These are phyloP conservation scores for Brachionus rubens DNA, from an alignment of 1,140 invertebrate species.

Conservation along the genomic window DNA sequence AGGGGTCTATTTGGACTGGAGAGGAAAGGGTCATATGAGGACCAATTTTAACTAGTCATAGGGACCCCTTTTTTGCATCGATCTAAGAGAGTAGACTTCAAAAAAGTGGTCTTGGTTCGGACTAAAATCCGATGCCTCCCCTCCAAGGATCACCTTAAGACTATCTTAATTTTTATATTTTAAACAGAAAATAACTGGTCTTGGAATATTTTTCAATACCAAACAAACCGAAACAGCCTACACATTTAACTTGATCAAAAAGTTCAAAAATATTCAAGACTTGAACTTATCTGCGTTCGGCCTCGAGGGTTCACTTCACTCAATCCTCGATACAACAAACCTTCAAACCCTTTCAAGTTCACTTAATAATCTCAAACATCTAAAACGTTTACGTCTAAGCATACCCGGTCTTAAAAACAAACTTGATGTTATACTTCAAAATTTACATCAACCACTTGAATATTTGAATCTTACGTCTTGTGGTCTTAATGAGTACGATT, in stretches of 20 bases:
- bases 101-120: no score
- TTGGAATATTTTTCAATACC: conserved; percentile 31
- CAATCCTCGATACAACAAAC: background rate
- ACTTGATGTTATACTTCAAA: background rate
- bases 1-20: no score
- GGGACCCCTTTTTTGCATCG: no score
- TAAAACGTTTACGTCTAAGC: background rate
- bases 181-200: background rate
- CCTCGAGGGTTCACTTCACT: background rate
- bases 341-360: background rate
- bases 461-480: conserved; percentile 29
- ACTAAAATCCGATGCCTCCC: no score
- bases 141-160: no score
- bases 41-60: no score
- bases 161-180: background rate
- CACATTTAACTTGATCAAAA: background rate
- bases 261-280: conserved; percentile 12
- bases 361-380: background rate
- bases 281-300: conserved; percentile 37
- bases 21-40: no score
- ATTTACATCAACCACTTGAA: background rate
- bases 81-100: no score
- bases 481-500: background rate
- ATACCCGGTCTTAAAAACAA: background rate
- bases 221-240: conserved; percentile 6